Conservation (phyloP, 2,113 vertebrate genomes). For the Osmerus eperlanus region DNA sequence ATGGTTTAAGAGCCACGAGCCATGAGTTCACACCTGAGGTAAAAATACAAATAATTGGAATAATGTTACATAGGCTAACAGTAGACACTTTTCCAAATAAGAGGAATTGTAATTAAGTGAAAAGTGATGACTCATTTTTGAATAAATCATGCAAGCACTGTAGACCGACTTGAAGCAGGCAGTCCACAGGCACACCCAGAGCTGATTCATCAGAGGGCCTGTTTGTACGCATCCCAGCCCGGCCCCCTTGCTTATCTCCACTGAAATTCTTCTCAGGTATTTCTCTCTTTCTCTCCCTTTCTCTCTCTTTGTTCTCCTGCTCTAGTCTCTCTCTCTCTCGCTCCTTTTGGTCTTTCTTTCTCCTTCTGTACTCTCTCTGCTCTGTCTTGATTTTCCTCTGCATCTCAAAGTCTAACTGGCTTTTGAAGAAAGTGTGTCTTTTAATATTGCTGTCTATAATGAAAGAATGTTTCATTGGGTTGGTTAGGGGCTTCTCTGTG, state of each 20-base stretch:
- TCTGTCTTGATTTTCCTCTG: too few relatives aligned
- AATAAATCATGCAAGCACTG: background rate
- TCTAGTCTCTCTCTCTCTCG: background rate
- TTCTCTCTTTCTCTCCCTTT: slow-evolving; percentile 9
- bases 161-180: background rate
- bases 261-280: slow-evolving; percentile 41
- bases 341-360: slow-evolving; percentile 7
- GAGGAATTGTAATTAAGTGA: background rate
- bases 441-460: too few relatives aligned
- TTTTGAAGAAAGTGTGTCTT: too few relatives aligned
- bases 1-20: too few relatives aligned
- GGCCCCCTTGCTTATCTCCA: slow-evolving; percentile 31
- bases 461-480: background rate
- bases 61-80: too few relatives aligned
- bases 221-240: slow-evolving; percentile 44
- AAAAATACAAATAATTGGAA: too few relatives aligned
- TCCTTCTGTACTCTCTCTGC: too few relatives aligned
- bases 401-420: background rate
- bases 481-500: background rate
- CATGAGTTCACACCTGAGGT: too few relatives aligned
- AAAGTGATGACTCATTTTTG: background rate
- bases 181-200: background rate
- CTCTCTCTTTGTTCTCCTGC: background rate
- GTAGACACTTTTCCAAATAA: background rate
- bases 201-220: slow-evolving; percentile 33